Conservation (phyloP, 2,888 invertebrate genomes). For the Pardosa pseudoannulata region DNA sequence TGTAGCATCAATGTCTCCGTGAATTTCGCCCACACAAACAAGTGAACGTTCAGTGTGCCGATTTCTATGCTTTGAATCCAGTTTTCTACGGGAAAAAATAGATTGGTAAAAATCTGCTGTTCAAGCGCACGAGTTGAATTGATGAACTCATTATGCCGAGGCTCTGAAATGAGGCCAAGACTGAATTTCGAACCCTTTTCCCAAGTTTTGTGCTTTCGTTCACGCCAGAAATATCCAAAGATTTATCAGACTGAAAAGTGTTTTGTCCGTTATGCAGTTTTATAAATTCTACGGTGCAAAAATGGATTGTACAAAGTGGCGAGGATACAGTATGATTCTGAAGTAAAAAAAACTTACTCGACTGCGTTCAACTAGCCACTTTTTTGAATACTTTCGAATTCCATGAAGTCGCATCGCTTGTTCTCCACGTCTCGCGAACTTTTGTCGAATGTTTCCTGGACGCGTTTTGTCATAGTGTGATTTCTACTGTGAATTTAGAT, state of each 20-base stretch:
- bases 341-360: no score
- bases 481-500: not conserved
- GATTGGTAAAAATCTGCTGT: slow-evolving; percentile 10
- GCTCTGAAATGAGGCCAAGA: not conserved
- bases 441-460: not conserved
- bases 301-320: not conserved
- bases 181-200: not conserved
- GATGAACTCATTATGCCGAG: not conserved
- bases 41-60: not conserved
- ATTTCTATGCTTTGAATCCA: not conserved
- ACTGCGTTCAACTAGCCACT: no score
- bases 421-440: no score
- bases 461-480: not conserved
- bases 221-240: slow-evolving; percentile 20
- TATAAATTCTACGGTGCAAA: not conserved
- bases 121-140: slow-evolving; percentile 3
- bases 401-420: not conserved
- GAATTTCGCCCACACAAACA: not conserved
- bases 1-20: slow-evolving; percentile 2
- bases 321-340: not conserved
- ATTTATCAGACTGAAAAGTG: not conserved
- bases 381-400: not conserved
- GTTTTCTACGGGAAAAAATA: not conserved
- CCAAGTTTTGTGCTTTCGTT: slow-evolving; percentile 3
- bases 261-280: not conserved